Conservation (phyloP, 2,888 invertebrate species). For the Macaria liturata region DNA sequence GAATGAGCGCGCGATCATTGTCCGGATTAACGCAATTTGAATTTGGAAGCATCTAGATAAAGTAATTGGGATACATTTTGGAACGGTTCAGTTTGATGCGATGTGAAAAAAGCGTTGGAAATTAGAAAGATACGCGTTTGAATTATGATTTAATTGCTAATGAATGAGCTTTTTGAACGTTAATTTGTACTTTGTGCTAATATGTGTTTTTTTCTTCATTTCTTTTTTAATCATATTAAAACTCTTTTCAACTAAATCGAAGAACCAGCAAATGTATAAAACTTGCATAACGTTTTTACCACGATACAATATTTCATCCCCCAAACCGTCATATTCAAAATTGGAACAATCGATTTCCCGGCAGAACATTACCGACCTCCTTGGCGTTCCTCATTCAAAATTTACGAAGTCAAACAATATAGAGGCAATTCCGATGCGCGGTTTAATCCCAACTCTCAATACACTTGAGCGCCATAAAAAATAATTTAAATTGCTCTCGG, state of each 20-base stretch:
- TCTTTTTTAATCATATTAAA: no score
- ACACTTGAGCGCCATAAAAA: conserved; percentile 82
- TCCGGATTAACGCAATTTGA: conserved; percentile 75
- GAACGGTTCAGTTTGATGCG: conserved; percentile 17
- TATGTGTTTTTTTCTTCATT: no score
- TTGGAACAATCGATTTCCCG: conserved; percentile 29
- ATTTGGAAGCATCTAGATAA: conserved; percentile 57
- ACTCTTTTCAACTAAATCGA: no score
- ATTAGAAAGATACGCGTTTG: conserved; percentile 9
- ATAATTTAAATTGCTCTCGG: conserved; percentile 80
- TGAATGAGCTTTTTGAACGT: conserved; percentile 5
- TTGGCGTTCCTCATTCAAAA: conserved; percentile 64
- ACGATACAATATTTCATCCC: not conserved
- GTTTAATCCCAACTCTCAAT: conserved; percentile 68
- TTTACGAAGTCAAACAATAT: conserved; percentile 62
- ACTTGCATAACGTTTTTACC: no score
- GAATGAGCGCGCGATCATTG: conserved; percentile 67
- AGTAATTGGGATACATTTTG: conserved; percentile 55
- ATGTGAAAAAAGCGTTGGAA: conserved; percentile 15
- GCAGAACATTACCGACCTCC: conserved; percentile 42
- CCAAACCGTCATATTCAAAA: conserved; percentile 12
- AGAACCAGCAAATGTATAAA: no score
- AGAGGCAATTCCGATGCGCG: conserved; percentile 58
- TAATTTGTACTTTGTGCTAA: not conserved
- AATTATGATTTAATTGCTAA: conserved; percentile 10